Evolutionary conservation across 2,113 vertebrate species (phyloP).

Genomic region (Charadrius vociferus): DNA sequence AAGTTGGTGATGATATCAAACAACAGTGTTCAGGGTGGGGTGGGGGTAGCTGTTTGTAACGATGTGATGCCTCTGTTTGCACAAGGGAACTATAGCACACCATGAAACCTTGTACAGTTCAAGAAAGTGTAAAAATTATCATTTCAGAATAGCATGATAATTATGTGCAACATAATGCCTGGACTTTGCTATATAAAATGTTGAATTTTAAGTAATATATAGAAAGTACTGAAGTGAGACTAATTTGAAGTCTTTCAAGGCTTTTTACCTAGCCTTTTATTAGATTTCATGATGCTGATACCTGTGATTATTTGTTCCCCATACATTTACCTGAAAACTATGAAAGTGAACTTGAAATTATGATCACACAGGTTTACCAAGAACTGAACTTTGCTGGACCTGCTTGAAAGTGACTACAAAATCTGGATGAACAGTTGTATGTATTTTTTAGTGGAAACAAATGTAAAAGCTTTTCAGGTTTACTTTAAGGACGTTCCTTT

Average conservation of each 20-base stretch:
- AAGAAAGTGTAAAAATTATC: not conserved
- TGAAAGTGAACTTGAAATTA: not conserved
- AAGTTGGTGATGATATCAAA: not conserved
- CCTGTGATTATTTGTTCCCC: not conserved
- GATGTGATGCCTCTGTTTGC: not conserved
- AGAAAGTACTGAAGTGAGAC: not conserved
- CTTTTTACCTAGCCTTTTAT: not conserved
- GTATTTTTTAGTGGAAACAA: not conserved
- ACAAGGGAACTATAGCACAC: not conserved
- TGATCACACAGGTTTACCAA: not conserved
- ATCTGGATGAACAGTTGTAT: not conserved
- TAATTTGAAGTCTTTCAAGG: not conserved
- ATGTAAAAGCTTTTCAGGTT: not conserved
- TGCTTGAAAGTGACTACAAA: not conserved
- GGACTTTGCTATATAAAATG: not conserved
- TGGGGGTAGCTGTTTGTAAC: not conserved
- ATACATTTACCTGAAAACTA: not conserved
- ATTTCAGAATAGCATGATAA: not conserved
- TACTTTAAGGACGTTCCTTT: not conserved
- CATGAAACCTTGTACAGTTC: not conserved
- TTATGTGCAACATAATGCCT: not conserved
- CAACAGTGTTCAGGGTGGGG: not conserved
- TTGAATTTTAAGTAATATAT: not conserved
- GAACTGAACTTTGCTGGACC: not conserved
- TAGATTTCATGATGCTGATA: not conserved